phyloP scores from a whole-genome alignment of 2,113 vertebrate species.

The Tonatia bakeri region DNA sequence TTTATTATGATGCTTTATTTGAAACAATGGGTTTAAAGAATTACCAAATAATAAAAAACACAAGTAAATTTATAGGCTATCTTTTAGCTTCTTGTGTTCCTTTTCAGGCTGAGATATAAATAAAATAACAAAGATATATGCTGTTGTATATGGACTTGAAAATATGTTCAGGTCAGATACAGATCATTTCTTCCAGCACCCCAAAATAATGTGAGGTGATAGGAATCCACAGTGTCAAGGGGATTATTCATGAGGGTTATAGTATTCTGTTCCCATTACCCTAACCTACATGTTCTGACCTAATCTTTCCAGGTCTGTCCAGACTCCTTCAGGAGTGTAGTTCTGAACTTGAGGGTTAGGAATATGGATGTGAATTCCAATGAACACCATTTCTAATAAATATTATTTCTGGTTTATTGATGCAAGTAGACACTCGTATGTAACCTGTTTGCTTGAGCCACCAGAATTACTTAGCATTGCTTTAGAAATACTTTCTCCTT shows the following conservation, averaged over 20 bases:
- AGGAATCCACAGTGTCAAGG: background rate
- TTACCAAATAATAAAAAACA: background rate
- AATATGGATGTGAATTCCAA: background rate
- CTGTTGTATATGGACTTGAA: background rate
- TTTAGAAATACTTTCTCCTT: background rate
- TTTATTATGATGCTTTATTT: no score
- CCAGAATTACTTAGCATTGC: background rate
- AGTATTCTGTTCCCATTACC: background rate
- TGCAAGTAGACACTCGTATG: background rate
- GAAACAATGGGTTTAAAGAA: background rate
- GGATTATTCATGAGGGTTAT: background rate
- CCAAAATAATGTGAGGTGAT: background rate
- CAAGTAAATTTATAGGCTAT: background rate
- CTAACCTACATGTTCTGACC: background rate
- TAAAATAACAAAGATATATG: background rate
- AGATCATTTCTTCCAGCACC: background rate
- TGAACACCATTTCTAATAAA: background rate
- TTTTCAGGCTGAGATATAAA: background rate
- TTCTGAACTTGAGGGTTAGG: background rate
- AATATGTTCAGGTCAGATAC: background rate
- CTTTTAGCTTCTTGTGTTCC: background rate
- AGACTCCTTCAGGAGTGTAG: background rate
- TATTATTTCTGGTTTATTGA: background rate
- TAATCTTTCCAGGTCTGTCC: background rate
- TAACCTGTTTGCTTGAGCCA: background rate